Evolutionary conservation across 2,797 vertebrate genomes (phyloP).

Genomic region (Buceros bicornis): DNA sequence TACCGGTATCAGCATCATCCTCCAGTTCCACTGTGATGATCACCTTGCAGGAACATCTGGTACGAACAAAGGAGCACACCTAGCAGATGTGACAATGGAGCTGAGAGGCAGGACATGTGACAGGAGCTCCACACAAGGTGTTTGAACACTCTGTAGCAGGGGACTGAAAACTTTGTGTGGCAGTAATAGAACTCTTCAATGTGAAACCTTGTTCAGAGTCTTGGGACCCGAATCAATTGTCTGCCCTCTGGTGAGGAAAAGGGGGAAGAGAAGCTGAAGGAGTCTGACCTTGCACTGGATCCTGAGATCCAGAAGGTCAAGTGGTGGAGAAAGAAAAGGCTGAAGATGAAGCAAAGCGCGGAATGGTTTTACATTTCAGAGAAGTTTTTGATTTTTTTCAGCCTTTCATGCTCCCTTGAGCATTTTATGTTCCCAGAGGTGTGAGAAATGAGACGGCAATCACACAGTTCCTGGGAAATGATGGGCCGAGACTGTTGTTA

Average conservation of each 20-base stretch:
- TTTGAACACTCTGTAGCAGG: background rate
- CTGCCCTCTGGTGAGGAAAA: conserved; percentile 18
- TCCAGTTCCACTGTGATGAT: background rate
- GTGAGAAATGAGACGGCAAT: background rate
- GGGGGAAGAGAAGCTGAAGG: background rate
- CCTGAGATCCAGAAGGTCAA: background rate
- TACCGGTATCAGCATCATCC: background rate
- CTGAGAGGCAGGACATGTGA: background rate
- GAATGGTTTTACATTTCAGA: background rate
- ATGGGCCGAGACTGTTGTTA: background rate
- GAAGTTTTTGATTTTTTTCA: background rate
- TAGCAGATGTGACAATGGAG: background rate
- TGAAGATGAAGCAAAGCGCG: background rate
- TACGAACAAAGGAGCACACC: background rate
- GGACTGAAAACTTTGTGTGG: background rate
- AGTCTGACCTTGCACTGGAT: background rate
- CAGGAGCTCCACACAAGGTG: background rate
- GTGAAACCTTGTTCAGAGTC: background rate
- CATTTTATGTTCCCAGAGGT: background rate
- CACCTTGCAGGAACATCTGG: background rate
- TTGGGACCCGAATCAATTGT: background rate
- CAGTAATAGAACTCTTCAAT: background rate
- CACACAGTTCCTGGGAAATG: background rate
- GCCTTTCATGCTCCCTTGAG: background rate
- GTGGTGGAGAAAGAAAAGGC: background rate